Percentiles rank a stretch among this genome's conserved stretches.
These are phyloP conservation scores for Dermolepida albohirtum DNA, from an alignment of 2,888 invertebrate genomes.

Conservation along the genomic window DNA sequence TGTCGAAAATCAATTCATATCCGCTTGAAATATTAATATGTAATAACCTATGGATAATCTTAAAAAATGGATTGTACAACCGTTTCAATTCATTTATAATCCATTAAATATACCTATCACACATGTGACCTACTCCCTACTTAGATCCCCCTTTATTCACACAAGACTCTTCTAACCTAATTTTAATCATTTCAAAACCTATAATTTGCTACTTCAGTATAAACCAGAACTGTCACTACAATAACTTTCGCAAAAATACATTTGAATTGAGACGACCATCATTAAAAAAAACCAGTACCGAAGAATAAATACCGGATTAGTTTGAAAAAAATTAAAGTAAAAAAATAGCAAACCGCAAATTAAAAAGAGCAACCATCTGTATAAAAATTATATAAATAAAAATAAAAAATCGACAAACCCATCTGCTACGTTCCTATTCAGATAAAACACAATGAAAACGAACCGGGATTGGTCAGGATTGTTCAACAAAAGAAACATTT, in stretches of 20 bases:
- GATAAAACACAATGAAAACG: conserved; percentile 15
- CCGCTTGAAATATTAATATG: too few relatives aligned
- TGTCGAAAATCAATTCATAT: too few relatives aligned
- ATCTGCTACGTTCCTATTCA: conserved; percentile 15
- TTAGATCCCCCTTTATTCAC: neutral
- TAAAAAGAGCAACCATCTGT: neutral
- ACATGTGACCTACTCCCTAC: neutral
- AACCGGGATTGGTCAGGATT: conserved; percentile 18
- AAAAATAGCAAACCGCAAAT: conserved; percentile 4
- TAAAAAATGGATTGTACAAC: too few relatives aligned
- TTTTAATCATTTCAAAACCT: conserved; percentile 30
- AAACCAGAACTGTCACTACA: conserved; percentile 9
- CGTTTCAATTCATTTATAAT: too few relatives aligned
- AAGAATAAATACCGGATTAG: conserved; percentile 8
- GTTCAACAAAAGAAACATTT: conserved; percentile 29
- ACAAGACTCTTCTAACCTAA: neutral
- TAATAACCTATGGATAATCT: too few relatives aligned
- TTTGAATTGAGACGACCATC: neutral
- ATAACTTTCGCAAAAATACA: conserved; percentile 3
- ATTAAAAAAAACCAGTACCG: conserved; percentile 7
- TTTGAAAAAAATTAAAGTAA: neutral
- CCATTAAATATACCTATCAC: too few relatives aligned
- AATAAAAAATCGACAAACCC: conserved; percentile 7
- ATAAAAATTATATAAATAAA: conserved; percentile 5
- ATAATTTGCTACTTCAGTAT: conserved; percentile 37